A percentile compares a stretch with the other conserved stretches of the same genome.
Conservation (phyloP, 2,888 invertebrate genomes). For the Stenodera caucasica region DNA sequence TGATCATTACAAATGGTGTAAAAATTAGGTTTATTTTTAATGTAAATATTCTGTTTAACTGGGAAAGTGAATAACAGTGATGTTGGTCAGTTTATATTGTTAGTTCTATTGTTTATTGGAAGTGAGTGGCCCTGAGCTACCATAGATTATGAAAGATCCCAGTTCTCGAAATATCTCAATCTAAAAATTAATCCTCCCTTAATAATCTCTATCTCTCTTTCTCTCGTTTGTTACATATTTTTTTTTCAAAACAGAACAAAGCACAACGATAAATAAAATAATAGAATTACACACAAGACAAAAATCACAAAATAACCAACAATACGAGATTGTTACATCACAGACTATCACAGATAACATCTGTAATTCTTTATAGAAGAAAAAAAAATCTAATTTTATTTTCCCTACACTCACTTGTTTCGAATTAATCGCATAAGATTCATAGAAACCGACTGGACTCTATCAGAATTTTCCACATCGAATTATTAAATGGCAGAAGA, state of each 20-base stretch:
- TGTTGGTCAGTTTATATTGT: slow-evolving; percentile 33
- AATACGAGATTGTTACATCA: slow-evolving; percentile 45
- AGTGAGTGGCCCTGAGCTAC: slow-evolving; percentile 58
- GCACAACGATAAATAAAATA: slow-evolving; percentile 10
- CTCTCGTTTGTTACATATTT: no score
- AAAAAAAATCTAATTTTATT: background rate
- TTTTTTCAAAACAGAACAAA: no score
- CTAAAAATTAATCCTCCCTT: no score
- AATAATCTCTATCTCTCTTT: no score
- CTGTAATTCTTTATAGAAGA: slow-evolving; percentile 49
- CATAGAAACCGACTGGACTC: slow-evolving; percentile 35
- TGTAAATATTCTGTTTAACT: background rate
- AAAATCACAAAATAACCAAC: slow-evolving; percentile 27
- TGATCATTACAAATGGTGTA: no score
- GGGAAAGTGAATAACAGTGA: slow-evolving; percentile 14
- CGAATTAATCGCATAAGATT: slow-evolving; percentile 35
- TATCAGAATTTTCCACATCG: slow-evolving; percentile 14
- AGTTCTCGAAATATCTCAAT: slow-evolving; percentile 15
- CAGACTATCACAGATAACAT: slow-evolving; percentile 56
- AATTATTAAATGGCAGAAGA: slow-evolving; percentile 13
- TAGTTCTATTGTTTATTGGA: slow-evolving; percentile 53
- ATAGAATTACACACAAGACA: background rate
- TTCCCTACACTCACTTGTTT: slow-evolving; percentile 32
- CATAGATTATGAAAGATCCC: slow-evolving; percentile 39
- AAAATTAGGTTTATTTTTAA: no score